Base-by-base conservation (phyloP, 2,113 vertebrate genomes). In the Condylura cristata region DNA sequence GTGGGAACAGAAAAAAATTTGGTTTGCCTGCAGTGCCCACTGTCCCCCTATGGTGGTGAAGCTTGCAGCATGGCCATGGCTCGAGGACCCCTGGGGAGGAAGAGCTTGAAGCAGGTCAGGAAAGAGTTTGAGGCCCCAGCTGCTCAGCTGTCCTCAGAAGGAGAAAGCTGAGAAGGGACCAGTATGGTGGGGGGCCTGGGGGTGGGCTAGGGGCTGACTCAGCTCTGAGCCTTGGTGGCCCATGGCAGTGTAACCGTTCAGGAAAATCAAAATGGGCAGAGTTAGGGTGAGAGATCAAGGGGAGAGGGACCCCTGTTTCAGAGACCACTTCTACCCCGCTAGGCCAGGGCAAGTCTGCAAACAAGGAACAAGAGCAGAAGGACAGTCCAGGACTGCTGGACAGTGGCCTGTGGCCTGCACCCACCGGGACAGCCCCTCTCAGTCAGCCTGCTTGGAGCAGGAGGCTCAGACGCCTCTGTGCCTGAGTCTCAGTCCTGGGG, bases 41-140 rank as follows among this genome's bases (percentile, higher is more conserved):
- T 3, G 30, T 41, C 32, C 37, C 46, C 44, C 26, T n/a, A 68
- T 60, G 14, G 76, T 26, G 30, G 6, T 2, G 41, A 44, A 76
- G 44, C 41, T 17, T 3, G 30, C 0, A 1, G 22, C 13, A 2
- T 11, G 18, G 61, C 10, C 4, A 26, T n/a, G 53, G n/a, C 48
- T n/a, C n/a, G 34, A 2, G 13, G 24, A 70, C 41, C 32, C 32
- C 58, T 26, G 8, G 30, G 18, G 22, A 32, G 17, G 24, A 74
- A 56, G 17, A 70, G 30, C 28, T 0, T 13, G 22, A 17, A 48
- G 12, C 32, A 34, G 30, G 26, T 22, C 9, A 3, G 11, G 32
- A 16, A 26, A 14, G 4, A 22, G 9, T n/a, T 10, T 46, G 44
- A n/a, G 44, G 44, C 44, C 44, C 10, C 44, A 46, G 44, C 44